Conservation (phyloP, 2,797 vertebrate species). For the Coluber constrictor region DNA sequence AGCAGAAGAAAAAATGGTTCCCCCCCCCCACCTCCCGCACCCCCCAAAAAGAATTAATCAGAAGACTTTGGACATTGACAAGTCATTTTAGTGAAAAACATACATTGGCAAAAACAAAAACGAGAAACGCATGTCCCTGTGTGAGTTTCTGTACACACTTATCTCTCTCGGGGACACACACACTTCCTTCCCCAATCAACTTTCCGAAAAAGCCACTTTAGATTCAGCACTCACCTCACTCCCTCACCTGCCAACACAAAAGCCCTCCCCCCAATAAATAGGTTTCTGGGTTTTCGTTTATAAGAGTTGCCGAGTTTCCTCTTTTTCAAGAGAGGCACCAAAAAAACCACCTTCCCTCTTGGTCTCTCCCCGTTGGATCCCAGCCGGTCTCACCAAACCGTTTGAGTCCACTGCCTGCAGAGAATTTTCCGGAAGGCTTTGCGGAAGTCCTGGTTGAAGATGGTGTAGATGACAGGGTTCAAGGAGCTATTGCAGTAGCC, state of each 20-base stretch:
- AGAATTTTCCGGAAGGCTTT: constrained; percentile 89
- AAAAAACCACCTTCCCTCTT: background rate
- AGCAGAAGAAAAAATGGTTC: background rate
- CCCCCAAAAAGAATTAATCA: background rate
- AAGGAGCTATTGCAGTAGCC: constrained; percentile 95
- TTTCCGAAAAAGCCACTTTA: background rate
- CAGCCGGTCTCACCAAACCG: constrained; percentile 63
- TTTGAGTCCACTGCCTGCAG: constrained; percentile 69
- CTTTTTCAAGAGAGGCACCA: background rate
- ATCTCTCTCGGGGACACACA: background rate
- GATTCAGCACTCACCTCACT: background rate
- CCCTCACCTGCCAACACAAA: background rate
- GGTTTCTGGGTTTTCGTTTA: background rate
- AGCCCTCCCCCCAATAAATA: constrained; percentile 27
- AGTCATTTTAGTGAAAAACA: background rate
- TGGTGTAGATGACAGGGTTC: constrained; percentile 93
- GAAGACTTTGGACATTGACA: background rate
- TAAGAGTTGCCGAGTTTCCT: background rate
- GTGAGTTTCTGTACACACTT: background rate
- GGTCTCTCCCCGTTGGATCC: no score
- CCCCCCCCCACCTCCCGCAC: no score
- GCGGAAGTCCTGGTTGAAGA: constrained; percentile 95
- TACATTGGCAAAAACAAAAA: background rate
- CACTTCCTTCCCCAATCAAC: background rate
- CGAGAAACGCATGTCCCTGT: background rate